Conservation (phyloP, 2,113 vertebrate species). For the Dendrocopos noguchii region DNA sequence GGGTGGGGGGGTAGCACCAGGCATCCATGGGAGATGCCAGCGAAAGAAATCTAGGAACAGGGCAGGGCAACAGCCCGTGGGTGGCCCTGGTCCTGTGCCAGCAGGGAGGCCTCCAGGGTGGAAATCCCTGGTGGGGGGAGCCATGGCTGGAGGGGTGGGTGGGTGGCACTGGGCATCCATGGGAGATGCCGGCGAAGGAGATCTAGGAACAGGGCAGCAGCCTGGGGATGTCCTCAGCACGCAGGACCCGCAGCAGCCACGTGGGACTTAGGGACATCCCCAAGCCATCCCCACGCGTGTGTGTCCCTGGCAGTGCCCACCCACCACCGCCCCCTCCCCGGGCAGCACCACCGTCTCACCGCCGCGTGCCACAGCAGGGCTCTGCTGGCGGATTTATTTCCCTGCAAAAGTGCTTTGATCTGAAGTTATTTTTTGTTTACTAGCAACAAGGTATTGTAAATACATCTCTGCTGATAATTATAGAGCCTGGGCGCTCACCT, state of each 20-base stretch:
- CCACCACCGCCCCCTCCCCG: background rate
- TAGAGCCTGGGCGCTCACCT: slow-evolving; percentile 60
- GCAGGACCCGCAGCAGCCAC: fast-evolving
- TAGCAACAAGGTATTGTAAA: slow-evolving; percentile 71
- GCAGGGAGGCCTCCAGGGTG: background rate
- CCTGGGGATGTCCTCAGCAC: background rate
- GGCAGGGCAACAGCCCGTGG: background rate
- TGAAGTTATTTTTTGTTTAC: slow-evolving; percentile 69
- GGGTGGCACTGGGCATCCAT: fast-evolving
- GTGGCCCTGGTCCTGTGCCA: background rate
- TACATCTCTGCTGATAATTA: slow-evolving; percentile 66
- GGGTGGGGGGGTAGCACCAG: background rate
- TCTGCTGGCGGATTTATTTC: background rate
- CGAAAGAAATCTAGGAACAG: background rate
- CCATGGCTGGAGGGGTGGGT: background rate
- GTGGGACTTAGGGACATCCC: background rate
- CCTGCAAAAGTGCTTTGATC: slow-evolving; percentile 39
- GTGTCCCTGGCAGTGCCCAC: background rate
- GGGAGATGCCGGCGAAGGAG: background rate
- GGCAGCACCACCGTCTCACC: background rate
- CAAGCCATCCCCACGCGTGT: fast-evolving
- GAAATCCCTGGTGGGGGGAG: background rate
- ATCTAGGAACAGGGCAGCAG: background rate
- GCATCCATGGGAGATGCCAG: background rate
- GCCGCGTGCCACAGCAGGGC: background rate